These are phyloP conservation scores for Salticus scenicus DNA, from an alignment of 2,888 invertebrate species.

Conservation along the genomic window DNA sequence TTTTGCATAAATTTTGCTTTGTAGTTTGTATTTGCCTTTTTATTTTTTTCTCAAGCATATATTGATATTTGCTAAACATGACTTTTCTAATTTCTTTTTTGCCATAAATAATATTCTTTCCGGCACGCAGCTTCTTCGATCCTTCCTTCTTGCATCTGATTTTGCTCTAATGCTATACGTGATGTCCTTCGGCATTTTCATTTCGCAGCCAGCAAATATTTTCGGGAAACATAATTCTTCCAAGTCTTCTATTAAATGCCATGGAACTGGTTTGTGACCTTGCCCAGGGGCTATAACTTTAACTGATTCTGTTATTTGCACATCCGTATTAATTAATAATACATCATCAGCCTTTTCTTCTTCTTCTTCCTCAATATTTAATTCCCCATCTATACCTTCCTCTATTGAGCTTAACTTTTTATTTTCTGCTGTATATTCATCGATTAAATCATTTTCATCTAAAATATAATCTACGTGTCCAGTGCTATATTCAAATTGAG, in stretches of 20 bases:
- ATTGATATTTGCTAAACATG: neutral
- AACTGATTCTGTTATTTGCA: neutral
- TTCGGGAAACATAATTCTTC: constrained; percentile 6
- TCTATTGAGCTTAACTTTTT: neutral
- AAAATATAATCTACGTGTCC: neutral
- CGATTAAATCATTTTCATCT: neutral
- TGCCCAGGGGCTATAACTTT: neutral
- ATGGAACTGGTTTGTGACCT: neutral
- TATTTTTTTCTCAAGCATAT: neutral
- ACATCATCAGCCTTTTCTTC: neutral
- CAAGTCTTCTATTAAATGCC: neutral
- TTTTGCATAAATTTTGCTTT: neutral
- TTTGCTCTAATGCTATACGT: neutral
- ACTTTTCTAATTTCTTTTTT: neutral
- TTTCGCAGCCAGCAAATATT: neutral
- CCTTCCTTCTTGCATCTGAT: neutral
- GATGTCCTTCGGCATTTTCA: neutral
- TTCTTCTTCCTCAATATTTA: neutral
- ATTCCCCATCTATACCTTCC: neutral
- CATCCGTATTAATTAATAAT: neutral
- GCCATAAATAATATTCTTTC: neutral
- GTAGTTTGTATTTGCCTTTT: neutral
- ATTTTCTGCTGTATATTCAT: neutral
- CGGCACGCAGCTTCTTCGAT: neutral
- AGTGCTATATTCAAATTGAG: neutral